phyloP scores from a whole-genome alignment of 1,140 invertebrate genomes.

The Ips nitidus region DNA sequence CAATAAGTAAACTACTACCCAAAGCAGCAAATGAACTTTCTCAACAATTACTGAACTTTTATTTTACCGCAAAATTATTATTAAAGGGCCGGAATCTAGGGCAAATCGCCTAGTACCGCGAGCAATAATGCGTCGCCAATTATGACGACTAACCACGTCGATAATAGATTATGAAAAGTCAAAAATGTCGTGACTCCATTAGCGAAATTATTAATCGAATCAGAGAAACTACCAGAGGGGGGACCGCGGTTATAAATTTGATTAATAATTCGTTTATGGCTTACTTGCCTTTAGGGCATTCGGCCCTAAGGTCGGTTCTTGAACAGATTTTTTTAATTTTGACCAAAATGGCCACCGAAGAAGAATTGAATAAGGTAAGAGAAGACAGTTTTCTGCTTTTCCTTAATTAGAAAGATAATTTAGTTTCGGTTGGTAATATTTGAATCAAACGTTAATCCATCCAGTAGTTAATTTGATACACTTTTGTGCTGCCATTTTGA shows the following conservation, averaged over 20 bases:
- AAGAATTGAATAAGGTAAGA: constrained; percentile 42
- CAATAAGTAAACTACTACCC: too few relatives aligned
- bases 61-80: too few relatives aligned
- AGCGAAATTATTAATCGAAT: constrained; percentile 18
- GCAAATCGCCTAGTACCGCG: too few relatives aligned
- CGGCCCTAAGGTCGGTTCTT: too few relatives aligned
- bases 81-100: too few relatives aligned
- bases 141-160: background rate
- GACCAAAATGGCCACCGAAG: constrained; percentile 41
- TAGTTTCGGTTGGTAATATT: too few relatives aligned
- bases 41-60: too few relatives aligned
- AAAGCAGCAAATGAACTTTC: too few relatives aligned
- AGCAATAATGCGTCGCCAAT: background rate
- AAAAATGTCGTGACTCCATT: constrained; percentile 17
- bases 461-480: background rate
- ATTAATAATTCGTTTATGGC: background rate
- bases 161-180: constrained; percentile 1
- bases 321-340: too few relatives aligned
- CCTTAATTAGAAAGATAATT: background rate
- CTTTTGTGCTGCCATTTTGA: too few relatives aligned
- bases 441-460: too few relatives aligned
- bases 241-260: constrained; percentile 13
- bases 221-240: background rate
- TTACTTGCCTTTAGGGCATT: background rate
- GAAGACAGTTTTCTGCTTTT: background rate